Evolutionary conservation across 2,113 vertebrate genomes (phyloP).

Genomic region (Oenanthe melanoleuca): DNA sequence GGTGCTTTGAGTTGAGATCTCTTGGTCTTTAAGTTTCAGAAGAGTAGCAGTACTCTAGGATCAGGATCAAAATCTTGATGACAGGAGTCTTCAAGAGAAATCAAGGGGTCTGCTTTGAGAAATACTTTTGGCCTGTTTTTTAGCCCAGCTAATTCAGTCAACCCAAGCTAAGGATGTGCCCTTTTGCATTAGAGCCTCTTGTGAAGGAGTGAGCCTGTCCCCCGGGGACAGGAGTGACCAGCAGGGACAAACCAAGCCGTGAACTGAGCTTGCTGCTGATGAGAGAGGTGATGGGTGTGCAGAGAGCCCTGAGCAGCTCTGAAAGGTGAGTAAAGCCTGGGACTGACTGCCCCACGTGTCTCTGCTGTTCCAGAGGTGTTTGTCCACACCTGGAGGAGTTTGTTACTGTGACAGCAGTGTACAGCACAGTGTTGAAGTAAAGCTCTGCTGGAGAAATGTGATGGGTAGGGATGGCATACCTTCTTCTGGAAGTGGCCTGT

Average conservation of each 20-base stretch:
- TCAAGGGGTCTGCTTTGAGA: neutral
- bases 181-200: neutral
- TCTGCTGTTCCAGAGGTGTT: neutral
- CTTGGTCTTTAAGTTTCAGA: neutral
- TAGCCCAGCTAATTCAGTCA: neutral
- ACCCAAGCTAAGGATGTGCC: neutral
- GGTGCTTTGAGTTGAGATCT: neutral
- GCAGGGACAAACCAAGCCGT: neutral
- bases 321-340: neutral
- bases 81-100: accelerated
- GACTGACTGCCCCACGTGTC: neutral
- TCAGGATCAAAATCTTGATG: neutral
- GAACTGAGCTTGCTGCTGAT: neutral
- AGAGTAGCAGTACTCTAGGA: neutral
- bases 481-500: neutral
- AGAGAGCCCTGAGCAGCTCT: neutral
- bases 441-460: neutral
- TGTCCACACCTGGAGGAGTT: neutral
- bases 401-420: neutral
- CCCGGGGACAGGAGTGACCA: neutral
- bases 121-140: neutral
- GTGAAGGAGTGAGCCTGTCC: neutral
- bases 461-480: neutral
- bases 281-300: neutral
- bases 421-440: neutral